Evolutionary conservation across 2,113 vertebrate genomes (phyloP), one percentile per base, ranked within the genome.

Genomic region (Prinia subflava): DNA sequence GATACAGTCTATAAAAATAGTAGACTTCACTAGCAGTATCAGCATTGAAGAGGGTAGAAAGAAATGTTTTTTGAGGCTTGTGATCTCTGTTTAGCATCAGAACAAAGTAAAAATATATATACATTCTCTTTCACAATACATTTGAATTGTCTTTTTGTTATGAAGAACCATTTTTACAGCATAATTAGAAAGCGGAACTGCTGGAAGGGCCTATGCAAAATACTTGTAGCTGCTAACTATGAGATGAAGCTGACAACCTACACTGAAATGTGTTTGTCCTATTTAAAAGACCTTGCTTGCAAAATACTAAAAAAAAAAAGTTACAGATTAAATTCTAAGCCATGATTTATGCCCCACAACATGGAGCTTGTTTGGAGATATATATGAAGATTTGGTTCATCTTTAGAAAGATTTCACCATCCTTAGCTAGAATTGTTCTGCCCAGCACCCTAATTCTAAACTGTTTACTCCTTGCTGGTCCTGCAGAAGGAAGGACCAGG

Each of bases 1-100:
- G 69, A 94, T 74, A 74, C 17, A 64, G 73, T 71, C 77, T 94
- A 78, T 76, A 80, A 92, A 94, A 96, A 91, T 39, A 78, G 49
- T 57, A 42, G 65, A 46, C 57, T 92, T 52, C 49, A 79, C 27
- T 25, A 93, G 83, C 70, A 87, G 25, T 62, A 86, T 82, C 53
- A 92, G 60, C 44, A 67, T 65, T 83, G 77, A 84, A 59, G 57
- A 77, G 65, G 59, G 60, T 47, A 77, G 84, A 68, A 74, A 70
- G 17, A 89, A 88, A 50, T 62, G 33, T 15, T 74, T 89, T 81
- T 76, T 47, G 42, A 57, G 82, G 70, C 71, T 53, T 22, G 24
- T 1, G 28, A 91, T 82, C 63, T 73, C 87, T 84, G 31, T 30
- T 84, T 69, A 77, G 20, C 53, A n/a, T 87, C 63, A 80, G 55